Evolutionary conservation across 2,888 invertebrate genomes (phyloP).

Genomic region (Dolichomitus sp.): DNA sequence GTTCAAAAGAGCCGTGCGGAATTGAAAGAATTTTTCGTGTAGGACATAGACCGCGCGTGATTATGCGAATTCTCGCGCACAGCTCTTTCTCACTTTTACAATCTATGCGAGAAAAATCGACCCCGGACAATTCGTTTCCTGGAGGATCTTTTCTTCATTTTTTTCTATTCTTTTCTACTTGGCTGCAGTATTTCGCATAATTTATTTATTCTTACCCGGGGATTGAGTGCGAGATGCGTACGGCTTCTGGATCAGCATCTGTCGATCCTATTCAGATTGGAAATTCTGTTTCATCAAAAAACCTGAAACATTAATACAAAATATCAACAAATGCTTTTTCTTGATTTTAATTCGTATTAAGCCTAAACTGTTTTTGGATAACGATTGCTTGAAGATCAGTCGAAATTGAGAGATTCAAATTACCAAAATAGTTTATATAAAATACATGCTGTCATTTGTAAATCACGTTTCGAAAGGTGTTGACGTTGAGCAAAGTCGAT

Average conservation of each 20-base stretch:
- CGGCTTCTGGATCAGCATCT: not conserved
- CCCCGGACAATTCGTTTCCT: slow-evolving; percentile 56
- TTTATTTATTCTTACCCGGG: not conserved
- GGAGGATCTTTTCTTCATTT: slow-evolving; percentile 47
- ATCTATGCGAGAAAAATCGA: slow-evolving; percentile 33
- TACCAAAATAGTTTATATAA: not conserved
- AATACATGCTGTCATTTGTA: slow-evolving; percentile 5
- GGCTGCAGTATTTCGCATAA: not conserved
- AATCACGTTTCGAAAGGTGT: not conserved
- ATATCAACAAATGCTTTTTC: not conserved
- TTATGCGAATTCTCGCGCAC: slow-evolving; percentile 68
- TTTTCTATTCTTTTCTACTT: slow-evolving; percentile 31
- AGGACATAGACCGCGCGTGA: slow-evolving; percentile 61
- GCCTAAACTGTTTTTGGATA: not conserved
- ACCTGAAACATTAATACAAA: slow-evolving; percentile 3
- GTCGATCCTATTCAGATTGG: not conserved
- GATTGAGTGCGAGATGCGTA: not conserved
- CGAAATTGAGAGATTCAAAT: not conserved
- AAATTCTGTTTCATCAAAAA: not conserved
- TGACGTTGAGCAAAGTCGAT: slow-evolving; percentile 12
- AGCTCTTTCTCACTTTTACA: not conserved
- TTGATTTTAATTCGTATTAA: not conserved
- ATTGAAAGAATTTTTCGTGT: slow-evolving; percentile 69
- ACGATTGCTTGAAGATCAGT: not conserved
- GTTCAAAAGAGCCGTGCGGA: slow-evolving; percentile 77